Conservation (phyloP, 2,113 vertebrate species). For the Cryptoleucopteryx plumbea region DNA sequence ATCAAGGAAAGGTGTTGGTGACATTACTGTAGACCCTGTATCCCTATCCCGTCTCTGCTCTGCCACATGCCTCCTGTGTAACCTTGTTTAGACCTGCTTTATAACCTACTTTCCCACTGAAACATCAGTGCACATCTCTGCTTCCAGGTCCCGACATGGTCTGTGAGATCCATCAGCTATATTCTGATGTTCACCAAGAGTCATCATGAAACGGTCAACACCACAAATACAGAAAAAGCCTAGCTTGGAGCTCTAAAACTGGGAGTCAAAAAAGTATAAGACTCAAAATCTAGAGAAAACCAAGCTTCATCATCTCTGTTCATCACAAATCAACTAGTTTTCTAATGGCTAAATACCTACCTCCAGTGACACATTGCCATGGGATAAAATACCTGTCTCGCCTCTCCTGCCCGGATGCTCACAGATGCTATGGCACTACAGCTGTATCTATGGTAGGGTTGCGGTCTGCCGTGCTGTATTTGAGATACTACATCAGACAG, state of each 20-base stretch:
- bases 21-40: background rate
- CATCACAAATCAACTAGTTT: background rate
- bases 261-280: background rate
- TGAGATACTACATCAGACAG: background rate
- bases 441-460: background rate
- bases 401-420: fast-evolving
- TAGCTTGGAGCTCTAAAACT: background rate
- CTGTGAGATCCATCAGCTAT: background rate
- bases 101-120: background rate
- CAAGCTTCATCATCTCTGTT: background rate
- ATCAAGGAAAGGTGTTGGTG: background rate
- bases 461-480: background rate
- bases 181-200: background rate
- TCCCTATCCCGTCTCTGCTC: background rate
- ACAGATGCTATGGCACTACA: fast-evolving
- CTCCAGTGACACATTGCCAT: fast-evolving
- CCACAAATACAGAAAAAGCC: background rate
- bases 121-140: background rate
- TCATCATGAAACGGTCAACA: background rate
- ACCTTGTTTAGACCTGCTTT: background rate
- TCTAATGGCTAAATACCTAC: background rate
- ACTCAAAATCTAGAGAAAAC: background rate
- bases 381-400: background rate
- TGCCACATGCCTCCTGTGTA: background rate
- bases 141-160: background rate